Base-by-base conservation (phyloP, 2,888 invertebrate species). In the Mantis religiosa region DNA sequence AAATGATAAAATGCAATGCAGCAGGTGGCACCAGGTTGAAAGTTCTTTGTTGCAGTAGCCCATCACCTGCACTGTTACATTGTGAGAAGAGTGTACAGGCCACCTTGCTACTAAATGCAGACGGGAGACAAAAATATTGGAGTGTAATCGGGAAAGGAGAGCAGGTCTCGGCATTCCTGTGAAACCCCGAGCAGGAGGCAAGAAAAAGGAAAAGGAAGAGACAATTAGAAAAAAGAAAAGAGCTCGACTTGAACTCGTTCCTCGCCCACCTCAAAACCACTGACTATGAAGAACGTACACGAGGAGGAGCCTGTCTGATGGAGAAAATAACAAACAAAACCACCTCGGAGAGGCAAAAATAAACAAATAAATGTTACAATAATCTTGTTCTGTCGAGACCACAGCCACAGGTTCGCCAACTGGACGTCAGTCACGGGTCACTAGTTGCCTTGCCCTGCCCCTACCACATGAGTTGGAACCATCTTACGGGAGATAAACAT, bases 401-500 rank as follows among this genome's bases (percentile, higher is more conserved):
- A 86, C 86, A 28, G 84, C 30, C 30, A 84, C 15, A 30, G 86
- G 41, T 47, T 47, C 85, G 85, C 85, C 85, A 85, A 85, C 47
- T 85, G 86, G 71, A 86, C n/a, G 86, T 86, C 86, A 81, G 86
- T 86, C n/a, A 86, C 86, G 86, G 86, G 86, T 86, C 86, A 86
- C 86, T 81, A 86, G 81, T 15, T 86, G 28, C 81, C 27, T 34
- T 81, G 86, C 54, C 86, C 85, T 41, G 54, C 47, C 54, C 20
- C 54, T 34, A 34, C 85, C 27, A 54, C 41, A 47, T 14, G 85
- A 71, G 54, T 71, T 41, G 54, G 54, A 71, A 71, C 54, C 54
- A 71, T 71, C 54, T 71, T 71, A 71, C 54, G 25, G 54, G 25
- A 71, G 54, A 71, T 71, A 71, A 71, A 71, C 54, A 71, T 71